Evolutionary conservation across 2,797 vertebrate genomes (phyloP).

Genomic region (Liasis olivaceus): DNA sequence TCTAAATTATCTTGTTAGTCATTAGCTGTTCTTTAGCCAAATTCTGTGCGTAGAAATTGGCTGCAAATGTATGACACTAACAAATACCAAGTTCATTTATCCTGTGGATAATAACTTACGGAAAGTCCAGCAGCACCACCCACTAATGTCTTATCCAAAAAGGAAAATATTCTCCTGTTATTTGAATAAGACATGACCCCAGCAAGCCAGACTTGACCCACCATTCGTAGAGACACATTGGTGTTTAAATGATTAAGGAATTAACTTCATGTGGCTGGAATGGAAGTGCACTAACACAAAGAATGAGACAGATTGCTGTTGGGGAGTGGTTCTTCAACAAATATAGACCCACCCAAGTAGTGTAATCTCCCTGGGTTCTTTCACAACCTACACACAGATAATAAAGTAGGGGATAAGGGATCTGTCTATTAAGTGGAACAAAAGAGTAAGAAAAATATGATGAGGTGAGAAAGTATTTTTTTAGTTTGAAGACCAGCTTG

Average conservation of each 20-base stretch:
- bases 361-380: conserved; percentile 45
- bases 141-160: not conserved
- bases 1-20: conserved; percentile 10
- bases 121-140: conserved; percentile 22
- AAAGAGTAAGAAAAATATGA: not conserved
- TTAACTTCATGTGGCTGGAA: conserved; percentile 26
- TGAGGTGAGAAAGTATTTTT: not conserved
- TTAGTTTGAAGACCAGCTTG: not conserved
- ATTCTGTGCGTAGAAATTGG: conserved; percentile 30
- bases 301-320: conserved; percentile 41
- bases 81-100: not conserved
- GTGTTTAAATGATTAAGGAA: conserved; percentile 41
- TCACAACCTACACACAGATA: conserved; percentile 65
- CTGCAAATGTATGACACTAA: not conserved
- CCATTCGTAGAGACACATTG: not conserved
- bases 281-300: conserved; percentile 1
- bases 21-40: not conserved
- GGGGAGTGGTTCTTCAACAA: conserved; percentile 41
- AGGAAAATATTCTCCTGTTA: conserved; percentile 23
- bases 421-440: conserved; percentile 9
- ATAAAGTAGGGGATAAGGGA: conserved; percentile 59
- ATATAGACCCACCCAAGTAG: conserved; percentile 68
- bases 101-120: not conserved
- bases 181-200: conserved; percentile 28
- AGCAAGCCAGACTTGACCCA: not conserved